phyloP scores from a whole-genome alignment of 2,113 vertebrate species.

The Phrynosoma blainvillii region DNA sequence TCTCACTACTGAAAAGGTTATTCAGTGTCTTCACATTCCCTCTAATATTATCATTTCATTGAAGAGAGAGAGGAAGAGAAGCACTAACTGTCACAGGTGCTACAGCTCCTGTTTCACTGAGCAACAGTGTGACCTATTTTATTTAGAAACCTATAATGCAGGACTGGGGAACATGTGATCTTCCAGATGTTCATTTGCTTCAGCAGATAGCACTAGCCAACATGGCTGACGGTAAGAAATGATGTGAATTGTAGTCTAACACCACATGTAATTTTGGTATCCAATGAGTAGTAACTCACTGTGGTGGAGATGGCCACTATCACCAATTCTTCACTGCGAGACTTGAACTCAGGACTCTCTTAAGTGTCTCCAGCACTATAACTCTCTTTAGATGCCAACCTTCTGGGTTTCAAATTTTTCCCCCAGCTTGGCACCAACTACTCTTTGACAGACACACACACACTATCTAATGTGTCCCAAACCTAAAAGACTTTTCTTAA shows the following conservation, averaged over 20 bases:
- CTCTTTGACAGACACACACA: too few species aligned
- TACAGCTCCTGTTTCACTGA: slow-evolving; percentile 38
- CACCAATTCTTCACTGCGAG: too few species aligned
- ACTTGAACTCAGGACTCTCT: too few species aligned
- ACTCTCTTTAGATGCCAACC: too few species aligned
- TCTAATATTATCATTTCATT: background rate
- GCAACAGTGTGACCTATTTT: background rate
- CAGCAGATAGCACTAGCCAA: background rate
- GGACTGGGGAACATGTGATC: background rate
- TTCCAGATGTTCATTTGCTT: background rate
- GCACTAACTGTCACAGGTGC: slow-evolving; percentile 14
- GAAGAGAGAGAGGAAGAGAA: accelerated
- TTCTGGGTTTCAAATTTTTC: too few species aligned
- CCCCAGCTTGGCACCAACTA: too few species aligned
- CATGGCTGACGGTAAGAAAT: background rate
- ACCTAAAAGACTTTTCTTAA: too few species aligned
- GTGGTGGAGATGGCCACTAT: too few species aligned
- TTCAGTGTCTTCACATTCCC: background rate
- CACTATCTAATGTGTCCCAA: too few species aligned
- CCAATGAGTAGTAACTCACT: background rate
- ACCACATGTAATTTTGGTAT: background rate
- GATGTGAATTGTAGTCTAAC: background rate
- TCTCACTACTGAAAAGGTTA: slow-evolving; percentile 13
- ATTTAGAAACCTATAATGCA: slow-evolving; percentile 22
- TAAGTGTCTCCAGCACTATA: too few species aligned